These are phyloP conservation scores for Gyrodactylus salaris DNA, from an alignment of 1,140 invertebrate species.

Conservation along the genomic window DNA sequence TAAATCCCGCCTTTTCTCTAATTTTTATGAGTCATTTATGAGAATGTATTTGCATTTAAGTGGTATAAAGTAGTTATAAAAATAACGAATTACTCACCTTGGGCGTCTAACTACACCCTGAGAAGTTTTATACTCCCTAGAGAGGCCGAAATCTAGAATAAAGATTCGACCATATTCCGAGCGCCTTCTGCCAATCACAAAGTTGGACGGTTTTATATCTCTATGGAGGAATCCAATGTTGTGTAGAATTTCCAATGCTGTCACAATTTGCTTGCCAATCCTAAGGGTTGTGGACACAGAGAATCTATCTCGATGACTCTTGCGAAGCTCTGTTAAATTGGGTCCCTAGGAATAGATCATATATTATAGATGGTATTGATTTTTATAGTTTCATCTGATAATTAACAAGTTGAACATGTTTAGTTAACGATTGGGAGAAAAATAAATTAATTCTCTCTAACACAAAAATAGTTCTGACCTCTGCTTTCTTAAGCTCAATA, in stretches of 20 bases:
- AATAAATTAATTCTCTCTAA: neutral
- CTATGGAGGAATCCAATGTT: neutral
- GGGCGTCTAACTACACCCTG: neutral
- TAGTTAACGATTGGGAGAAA: neutral
- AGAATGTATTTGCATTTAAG: neutral
- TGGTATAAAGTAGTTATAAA: neutral
- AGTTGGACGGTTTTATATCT: slow-evolving; percentile 7
- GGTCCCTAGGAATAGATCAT: neutral
- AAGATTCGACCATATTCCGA: neutral
- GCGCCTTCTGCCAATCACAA: neutral
- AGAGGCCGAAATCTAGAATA: slow-evolving; percentile 7
- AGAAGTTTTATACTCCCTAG: neutral
- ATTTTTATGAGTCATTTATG: too few relatives aligned
- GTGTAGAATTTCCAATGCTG: neutral
- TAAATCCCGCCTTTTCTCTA: slow-evolving; percentile 35
- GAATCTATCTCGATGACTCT: neutral
- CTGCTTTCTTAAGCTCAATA: neutral
- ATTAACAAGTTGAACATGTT: neutral
- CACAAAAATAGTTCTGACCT: neutral
- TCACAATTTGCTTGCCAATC: neutral
- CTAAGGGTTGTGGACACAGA: neutral
- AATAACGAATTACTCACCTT: neutral
- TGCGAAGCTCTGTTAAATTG: neutral
- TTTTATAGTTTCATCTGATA: neutral
- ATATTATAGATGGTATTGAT: neutral